These are phyloP conservation scores for Harpalus rubripes DNA, from an alignment of 2,888 invertebrate species.

Conservation along the genomic window DNA sequence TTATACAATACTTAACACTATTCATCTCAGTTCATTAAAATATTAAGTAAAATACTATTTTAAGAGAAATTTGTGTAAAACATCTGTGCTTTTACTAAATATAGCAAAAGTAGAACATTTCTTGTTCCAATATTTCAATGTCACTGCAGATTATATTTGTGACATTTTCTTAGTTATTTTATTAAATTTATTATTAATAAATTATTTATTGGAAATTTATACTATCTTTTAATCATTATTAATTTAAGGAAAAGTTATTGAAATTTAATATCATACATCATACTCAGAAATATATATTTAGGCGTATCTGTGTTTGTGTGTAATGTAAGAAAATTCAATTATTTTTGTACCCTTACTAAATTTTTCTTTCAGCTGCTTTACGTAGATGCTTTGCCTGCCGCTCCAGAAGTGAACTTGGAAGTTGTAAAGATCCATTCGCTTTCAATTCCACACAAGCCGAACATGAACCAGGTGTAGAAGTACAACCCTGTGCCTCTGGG, in stretches of 20 bases:
- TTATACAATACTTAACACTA: too few relatives aligned
- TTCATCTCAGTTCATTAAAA: not conserved
- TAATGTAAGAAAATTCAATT: too few relatives aligned
- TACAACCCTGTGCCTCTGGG: constrained; percentile 91
- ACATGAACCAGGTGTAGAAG: constrained; percentile 85
- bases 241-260: not conserved
- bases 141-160: not conserved
- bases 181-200: not conserved
- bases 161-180: not conserved
- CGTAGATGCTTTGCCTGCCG: constrained; percentile 91
- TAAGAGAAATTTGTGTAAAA: not conserved
- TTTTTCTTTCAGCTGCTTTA: constrained; percentile 80
- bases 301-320: too few relatives aligned
- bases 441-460: constrained; percentile 88
- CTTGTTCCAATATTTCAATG: not conserved
- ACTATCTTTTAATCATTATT: not conserved
- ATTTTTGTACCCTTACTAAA: too few relatives aligned
- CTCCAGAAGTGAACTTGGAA: constrained; percentile 91
- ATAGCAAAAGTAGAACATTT: constrained; percentile 11
- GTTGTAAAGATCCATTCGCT: constrained; percentile 92
- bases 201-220: not conserved
- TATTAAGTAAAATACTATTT: not conserved
- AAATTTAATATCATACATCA: not conserved
- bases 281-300: not conserved
- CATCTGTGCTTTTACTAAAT: constrained; percentile 2